Base-by-base conservation (phyloP, 2,797 vertebrate genomes). In the Mormyrops boulengeri region DNA sequence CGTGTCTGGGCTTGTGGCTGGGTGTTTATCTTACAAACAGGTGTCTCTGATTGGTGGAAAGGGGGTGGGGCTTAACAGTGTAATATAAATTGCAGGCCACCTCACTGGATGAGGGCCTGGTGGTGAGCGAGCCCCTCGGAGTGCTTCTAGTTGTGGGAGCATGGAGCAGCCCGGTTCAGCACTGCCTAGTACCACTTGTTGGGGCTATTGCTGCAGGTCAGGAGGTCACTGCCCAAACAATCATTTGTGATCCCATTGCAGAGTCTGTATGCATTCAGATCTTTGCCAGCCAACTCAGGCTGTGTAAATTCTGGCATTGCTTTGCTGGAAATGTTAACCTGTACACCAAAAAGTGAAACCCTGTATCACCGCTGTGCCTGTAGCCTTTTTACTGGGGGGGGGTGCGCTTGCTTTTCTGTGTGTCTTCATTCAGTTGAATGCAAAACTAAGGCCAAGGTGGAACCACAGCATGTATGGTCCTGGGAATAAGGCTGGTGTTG, bases 121-220 rank as follows among this genome's bases (percentile, higher is more conserved):
- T 96, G 92, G 92, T 95, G 88, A 95, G 90, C 90, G 95, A 96
- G 92, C 96, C 96, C 0, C 92, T 97, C 22, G 96, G 96, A 41
- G 94, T 96, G 89, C 95, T 96, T 60, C 89, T 97, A 3, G 95
- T 96, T 85, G 91, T 96, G 7, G 95, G 94, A 80, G 91, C 93
- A 91, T 96, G 95, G 95, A 95, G 93, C 66, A 95, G 93, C 91
- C 96, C 96, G 3, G 91, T 96, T 44, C 95, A 96, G 88, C 94
- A 94, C 89, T 94, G 94, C 85, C 93, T 96, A 89, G 95, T 95
- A 60, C 96, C 96, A 0, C 92, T 97, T 89, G 92, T 96, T 1
- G 96, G 96, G 12, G 96, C 95, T 62, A 95, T 96, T 3, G 95
- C 96, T 91, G 96, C 96, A 95, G 96, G 96, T 93, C 17, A 66